Evolutionary conservation across 2,113 vertebrate species (phyloP).

Genomic region (Ammodramus savannarum): DNA sequence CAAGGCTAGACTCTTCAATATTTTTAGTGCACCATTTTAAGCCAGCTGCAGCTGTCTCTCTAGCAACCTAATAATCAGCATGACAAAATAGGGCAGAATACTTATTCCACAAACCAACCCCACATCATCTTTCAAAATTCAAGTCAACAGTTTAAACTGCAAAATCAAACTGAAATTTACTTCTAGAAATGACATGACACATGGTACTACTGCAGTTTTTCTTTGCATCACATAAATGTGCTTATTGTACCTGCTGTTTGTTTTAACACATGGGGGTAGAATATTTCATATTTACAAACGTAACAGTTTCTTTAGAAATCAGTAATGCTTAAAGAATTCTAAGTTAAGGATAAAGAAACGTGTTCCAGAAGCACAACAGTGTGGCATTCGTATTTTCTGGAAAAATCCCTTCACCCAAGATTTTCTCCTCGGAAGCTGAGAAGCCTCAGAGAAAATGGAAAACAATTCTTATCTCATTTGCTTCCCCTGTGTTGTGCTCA

Average conservation of each 20-base stretch:
- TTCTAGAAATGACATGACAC: neutral
- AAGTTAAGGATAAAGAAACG: neutral
- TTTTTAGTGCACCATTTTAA: conserved; percentile 2
- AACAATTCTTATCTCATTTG: no score
- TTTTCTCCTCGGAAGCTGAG: no score
- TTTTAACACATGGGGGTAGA: neutral
- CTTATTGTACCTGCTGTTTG: neutral
- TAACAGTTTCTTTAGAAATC: neutral
- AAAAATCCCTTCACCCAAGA: no score
- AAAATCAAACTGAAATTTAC: neutral
- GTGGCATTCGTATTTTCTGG: no score
- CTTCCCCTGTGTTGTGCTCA: no score
- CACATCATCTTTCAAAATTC: neutral
- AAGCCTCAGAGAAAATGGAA: no score
- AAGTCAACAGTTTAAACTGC: neutral
- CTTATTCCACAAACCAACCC: neutral
- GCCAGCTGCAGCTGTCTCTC: neutral
- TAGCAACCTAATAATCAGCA: neutral
- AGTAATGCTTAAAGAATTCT: neutral
- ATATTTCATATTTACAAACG: neutral
- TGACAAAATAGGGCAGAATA: neutral
- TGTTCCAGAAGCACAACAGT: neutral
- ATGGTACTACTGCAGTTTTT: neutral
- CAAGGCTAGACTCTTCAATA: neutral
- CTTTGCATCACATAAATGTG: neutral